Evolutionary conservation across 2,113 vertebrate genomes (phyloP).

Genomic region (Tringa solitaria): DNA sequence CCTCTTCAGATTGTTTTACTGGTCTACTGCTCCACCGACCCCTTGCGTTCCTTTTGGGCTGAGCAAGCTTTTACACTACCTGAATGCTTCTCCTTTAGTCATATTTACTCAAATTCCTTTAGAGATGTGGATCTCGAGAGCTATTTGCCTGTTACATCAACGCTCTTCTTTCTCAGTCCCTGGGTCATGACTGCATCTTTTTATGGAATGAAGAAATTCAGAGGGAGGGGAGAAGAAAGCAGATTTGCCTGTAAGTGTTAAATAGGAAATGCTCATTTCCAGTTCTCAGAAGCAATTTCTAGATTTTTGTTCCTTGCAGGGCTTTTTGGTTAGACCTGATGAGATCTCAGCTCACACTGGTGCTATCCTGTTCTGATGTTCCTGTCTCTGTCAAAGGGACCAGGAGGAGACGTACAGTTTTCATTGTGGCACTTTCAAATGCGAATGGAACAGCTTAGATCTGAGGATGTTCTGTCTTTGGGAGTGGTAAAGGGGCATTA

Average conservation of each 20-base stretch:
- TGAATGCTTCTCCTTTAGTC: background rate
- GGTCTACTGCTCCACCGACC: accelerated
- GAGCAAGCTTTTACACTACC: background rate
- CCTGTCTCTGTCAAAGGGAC: background rate
- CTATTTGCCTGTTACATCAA: background rate
- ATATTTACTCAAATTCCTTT: background rate
- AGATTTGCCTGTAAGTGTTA: background rate
- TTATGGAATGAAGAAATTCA: background rate
- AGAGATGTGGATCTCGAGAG: background rate
- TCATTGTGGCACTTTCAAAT: background rate
- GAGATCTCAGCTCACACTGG: background rate
- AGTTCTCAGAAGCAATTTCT: background rate
- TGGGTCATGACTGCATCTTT: background rate
- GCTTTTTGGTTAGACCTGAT: background rate
- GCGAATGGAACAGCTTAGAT: background rate
- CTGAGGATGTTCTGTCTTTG: background rate
- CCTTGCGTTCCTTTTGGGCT: background rate
- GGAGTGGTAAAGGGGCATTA: background rate
- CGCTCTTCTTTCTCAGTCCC: background rate
- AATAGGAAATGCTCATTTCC: background rate
- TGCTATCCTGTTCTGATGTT: background rate
- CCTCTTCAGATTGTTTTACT: background rate
- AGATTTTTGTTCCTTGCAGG: background rate
- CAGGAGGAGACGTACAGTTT: background rate
- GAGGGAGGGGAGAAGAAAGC: background rate